Evolutionary conservation across 2,888 invertebrate genomes (phyloP).

Genomic region (Mactromeris polynyma): DNA sequence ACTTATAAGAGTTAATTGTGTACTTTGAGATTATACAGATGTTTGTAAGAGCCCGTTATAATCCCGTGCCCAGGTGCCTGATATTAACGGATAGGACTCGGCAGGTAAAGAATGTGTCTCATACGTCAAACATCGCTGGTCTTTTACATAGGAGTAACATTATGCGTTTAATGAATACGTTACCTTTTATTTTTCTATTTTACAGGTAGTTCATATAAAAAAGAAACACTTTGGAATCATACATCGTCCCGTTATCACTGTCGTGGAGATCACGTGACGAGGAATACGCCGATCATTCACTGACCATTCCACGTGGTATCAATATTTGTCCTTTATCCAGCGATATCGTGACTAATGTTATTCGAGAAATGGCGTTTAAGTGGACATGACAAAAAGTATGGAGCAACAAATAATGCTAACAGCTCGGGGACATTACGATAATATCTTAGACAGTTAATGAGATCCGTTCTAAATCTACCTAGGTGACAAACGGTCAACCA

Average conservation of each 20-base stretch:
- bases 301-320: not conserved
- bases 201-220: not conserved
- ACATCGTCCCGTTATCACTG: not conserved
- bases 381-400: not conserved
- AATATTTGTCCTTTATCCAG: not conserved
- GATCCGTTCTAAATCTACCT: not conserved
- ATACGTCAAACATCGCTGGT: no score
- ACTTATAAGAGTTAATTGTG: no score
- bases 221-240: not conserved
- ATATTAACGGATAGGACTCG: no score
- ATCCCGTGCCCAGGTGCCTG: no score
- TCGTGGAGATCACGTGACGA: not conserved
- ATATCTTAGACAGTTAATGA: conserved; percentile 9
- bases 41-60: no score
- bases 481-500: conserved; percentile 14
- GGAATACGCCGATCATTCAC: not conserved
- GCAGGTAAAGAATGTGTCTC: no score
- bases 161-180: not conserved
- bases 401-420: not conserved
- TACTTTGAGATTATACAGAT: no score
- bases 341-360: not conserved
- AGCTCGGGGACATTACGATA: not conserved
- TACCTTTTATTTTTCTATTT: not conserved
- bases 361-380: not conserved
- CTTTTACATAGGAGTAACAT: no score